Base-by-base conservation (phyloP, 2,888 invertebrate species). In the Pammene fasciana region DNA sequence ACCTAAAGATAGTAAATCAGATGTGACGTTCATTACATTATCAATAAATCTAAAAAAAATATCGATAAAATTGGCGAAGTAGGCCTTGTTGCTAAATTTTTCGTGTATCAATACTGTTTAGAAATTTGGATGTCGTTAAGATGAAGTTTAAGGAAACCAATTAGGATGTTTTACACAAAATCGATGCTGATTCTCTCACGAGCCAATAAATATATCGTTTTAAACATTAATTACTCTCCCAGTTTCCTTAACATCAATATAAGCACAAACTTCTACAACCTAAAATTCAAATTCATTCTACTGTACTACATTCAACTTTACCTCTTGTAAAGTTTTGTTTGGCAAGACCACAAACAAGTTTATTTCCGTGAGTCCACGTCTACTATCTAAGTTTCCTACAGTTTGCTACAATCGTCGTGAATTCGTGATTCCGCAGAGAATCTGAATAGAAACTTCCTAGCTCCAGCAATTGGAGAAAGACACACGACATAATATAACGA, bases 311-410 rank as follows among this genome's bases (percentile, higher is more conserved):
- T 41, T 36, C 45, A 55, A 56, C 41, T 48, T 62, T 55, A 34
- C 62, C n/a, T 56, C 13, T 38, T 10, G 34, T 45, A 45, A 46
- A 61, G 41, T 56, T 43, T 16, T 18, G 61, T 56, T 57, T 41
- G 43, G 10, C 41, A 50, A 50, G 9, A 62, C 68, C 57, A 36
- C 56, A 68, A 64, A 68, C 68, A 64, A 64, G 68, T 57, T 56
- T 48, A 62, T 57, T 62, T 18, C 36, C n/a, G 34, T 34, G 36
- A 62, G 43, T 50, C 26, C 18, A 54, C 26, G 41, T 26, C 43
- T 57, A 59, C 66, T 41, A 41, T 43, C 16, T 1, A 57, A 64
- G 50, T 68, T 62, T 56, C 38, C 48, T 48, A 26, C 66, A 9
- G 34, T 62, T 56, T 48, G 18, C 61, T 67, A 48, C 48, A 41